Base-by-base conservation (phyloP, 2,888 invertebrate species). In the Stomorhina lunata region DNA sequence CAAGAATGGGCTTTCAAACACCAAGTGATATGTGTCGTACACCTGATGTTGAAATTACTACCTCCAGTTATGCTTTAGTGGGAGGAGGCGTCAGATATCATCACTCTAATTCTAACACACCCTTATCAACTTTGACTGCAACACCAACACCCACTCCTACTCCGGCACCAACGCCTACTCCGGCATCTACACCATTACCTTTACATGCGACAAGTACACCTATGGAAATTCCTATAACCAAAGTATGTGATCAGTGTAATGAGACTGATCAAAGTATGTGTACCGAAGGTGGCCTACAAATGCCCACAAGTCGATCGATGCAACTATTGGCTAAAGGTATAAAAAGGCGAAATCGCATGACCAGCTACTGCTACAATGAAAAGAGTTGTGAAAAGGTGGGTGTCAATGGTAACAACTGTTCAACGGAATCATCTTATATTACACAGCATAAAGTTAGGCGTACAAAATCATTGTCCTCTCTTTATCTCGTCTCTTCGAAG, bases 381-480 rank as follows among this genome's bases (percentile, higher is more conserved):
- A 86, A 81, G 34, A 86, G 86, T 83, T 87, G 89, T 88, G 87
- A 88, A 55, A 85, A 81, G 77, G 59, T 85, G 10, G 86, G 83
- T 84, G 79, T 90, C 86, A 84, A 90, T 48, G 71, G 57, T 25
- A 92, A 92, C 81, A 92, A 92, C 37, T 66, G 32, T 50, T 75
- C 71, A 1, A 45, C 75, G 6, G 72, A 76, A 20, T 78, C 77
- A 10, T 90, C 91, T 12, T 66, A 29, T 65, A 25, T 34, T n/a
- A 61, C 15, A 2, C 79, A 71, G 32, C 75, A 82, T 4, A 91
- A 92, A 87, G 92, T 94, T 55, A 92, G 93, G 29, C 92, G 94
- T 73, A 92, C 94, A n/a, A 93, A 93, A 86, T 95, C 95, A 2
- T 95, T 94, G 85, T 94, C 95, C 0, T 93, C 94, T 84, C 92